A percentile compares a stretch with the other conserved stretches of the same genome.
These are phyloP conservation scores for Bradypodion ventrale DNA, from an alignment of 2,797 vertebrate genomes.

Conservation along the genomic window DNA sequence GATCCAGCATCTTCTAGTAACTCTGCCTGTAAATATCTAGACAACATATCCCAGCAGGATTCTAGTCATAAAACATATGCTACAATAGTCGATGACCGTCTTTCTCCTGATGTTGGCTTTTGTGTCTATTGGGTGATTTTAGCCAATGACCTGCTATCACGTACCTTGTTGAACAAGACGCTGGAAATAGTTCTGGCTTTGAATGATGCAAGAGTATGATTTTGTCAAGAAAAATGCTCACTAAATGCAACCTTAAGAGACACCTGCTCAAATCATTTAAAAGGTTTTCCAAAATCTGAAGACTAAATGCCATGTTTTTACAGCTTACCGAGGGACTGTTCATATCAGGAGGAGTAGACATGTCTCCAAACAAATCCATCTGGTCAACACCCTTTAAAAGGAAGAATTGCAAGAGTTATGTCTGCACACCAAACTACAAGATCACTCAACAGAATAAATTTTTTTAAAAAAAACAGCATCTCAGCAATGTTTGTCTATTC, in stretches of 20 bases:
- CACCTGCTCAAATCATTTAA: not conserved
- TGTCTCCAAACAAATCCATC: slow-evolving; percentile 93
- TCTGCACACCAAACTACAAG: slow-evolving; percentile 3
- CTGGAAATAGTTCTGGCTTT: not conserved
- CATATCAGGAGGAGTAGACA: slow-evolving; percentile 96
- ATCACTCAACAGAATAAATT: not conserved
- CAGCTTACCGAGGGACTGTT: slow-evolving; percentile 88
- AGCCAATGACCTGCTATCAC: too few relatives aligned
- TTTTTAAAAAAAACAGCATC: not conserved
- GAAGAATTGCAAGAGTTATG: slow-evolving; percentile 48
- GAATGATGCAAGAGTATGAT: not conserved
- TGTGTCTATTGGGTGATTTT: not conserved
- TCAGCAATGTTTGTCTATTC: not conserved
- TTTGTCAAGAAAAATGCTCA: not conserved
- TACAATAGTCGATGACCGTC: not conserved
- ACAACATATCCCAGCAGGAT: too few relatives aligned
- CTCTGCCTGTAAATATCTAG: too few relatives aligned
- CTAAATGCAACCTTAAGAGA: not conserved
- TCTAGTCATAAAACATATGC: too few relatives aligned
- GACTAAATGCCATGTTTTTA: not conserved
- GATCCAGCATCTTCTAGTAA: too few relatives aligned
- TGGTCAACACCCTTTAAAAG: slow-evolving; percentile 87
- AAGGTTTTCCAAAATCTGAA: not conserved
- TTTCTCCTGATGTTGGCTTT: too few relatives aligned
- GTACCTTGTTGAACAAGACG: not conserved